Base-by-base conservation (phyloP, 1,140 invertebrate genomes). In the Thaumetopoea pityocampa region DNA sequence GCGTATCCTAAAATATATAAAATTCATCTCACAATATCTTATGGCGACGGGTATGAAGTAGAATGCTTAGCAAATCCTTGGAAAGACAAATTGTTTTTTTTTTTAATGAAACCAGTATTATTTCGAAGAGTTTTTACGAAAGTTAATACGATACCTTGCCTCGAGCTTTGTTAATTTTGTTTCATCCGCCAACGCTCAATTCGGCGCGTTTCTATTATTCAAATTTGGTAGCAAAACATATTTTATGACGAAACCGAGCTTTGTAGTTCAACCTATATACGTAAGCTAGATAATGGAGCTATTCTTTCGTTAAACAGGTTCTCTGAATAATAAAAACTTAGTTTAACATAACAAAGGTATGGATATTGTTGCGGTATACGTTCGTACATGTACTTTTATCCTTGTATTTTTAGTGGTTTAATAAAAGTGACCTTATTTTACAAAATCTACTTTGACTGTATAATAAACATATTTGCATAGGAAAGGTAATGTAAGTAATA, bases 221-320 rank as follows among this genome's bases (percentile, higher is more conserved):
- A 51, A 59, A 59, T 74, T 72, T 78, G 62, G 71, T 71, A 58
- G 55, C 54, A 51, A 62, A 70, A 72, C 63, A 70, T 73, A 69
- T 74, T 72, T 72, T 66, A 71, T 67, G 62, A 51, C 51, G 34
- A 54, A 60, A 46, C 52, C 44, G 46, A 65, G 49, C 54, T 66
- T 62, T 71, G 49, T 64, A 52, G 53, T 56, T 61, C 59, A 51
- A 55, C 23, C 48, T 37, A 34, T 61, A 59, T 59, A n/a, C n/a
- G n/a, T n/a, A 57, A 53, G 55, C 51, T 51, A 56, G 51, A 57
- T 53, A 51, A 58, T 50, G 53, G 18, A 41, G 49, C 52, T 57
- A 57, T 69, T 61, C 56, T 54, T 26, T 29, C 32, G 51, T 52
- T 48, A 60, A 49, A 44, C 44, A 42, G 38, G 49, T 51, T 56